Evolutionary conservation across 2,113 vertebrate genomes (phyloP).

Genomic region (Rhea pennata): DNA sequence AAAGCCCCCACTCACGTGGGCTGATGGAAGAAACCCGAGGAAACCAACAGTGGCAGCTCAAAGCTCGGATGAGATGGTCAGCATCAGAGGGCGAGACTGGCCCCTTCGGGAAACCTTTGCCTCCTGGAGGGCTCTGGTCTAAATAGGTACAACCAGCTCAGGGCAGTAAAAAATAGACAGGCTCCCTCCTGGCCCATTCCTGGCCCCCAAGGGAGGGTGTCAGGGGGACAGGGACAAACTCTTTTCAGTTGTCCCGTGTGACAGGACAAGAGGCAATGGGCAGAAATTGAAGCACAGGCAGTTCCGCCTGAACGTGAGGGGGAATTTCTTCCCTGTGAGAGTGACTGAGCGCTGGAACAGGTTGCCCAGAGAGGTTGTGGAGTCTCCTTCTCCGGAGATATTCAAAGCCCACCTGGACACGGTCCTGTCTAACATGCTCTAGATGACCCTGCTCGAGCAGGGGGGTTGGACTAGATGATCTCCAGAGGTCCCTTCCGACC

Average conservation of each 20-base stretch:
- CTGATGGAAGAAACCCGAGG: neutral
- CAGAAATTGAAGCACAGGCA: no score
- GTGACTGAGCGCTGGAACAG: no score
- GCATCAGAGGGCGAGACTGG: neutral
- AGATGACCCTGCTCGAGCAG: neutral
- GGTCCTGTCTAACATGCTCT: no score
- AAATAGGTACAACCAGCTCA: neutral
- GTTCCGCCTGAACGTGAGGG: no score
- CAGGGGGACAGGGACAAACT: no score
- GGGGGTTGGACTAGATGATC: neutral
- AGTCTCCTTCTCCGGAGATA: neutral
- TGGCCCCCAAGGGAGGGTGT: neutral
- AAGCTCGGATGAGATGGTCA: neutral
- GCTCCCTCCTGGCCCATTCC: neutral
- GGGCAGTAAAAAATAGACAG: neutral
- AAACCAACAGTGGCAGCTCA: neutral
- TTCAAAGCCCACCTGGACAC: no score
- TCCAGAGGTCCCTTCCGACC: neutral
- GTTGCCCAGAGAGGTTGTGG: no score
- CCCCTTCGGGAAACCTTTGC: neutral
- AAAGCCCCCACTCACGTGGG: accelerated
- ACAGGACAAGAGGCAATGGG: no score
- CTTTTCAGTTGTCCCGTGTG: no score
- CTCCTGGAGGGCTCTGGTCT: neutral
- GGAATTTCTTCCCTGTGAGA: no score